Evolutionary conservation across 1,140 invertebrate genomes (phyloP), one percentile per base, ranked within the genome.

Genomic region (Archegozetes longisetosus): DNA sequence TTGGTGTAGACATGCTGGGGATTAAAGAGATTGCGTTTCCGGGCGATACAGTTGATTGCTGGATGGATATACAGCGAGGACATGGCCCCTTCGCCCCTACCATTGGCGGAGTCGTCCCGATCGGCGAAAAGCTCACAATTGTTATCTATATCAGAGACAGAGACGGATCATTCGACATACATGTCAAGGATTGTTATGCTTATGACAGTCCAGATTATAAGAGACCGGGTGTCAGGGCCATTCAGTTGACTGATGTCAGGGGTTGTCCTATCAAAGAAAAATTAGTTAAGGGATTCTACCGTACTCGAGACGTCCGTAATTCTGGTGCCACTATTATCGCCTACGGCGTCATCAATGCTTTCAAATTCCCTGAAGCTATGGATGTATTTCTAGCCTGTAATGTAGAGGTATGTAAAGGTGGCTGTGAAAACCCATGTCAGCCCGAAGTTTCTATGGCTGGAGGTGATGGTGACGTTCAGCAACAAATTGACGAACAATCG

Each of bases 281-380:
- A 71, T 68, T 88, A 1, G 86, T 84, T 62, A 77, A 79, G 29
- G 71, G 75, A 24, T 84, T 80, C 80, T 74, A 76, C 63, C 79
- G 78, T 65, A 78, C 77, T 0, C 75, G 75, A 9, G 75, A 78
- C 46, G 76, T 76, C 3, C 77, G 76, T 24, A 72, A 72, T 29
- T 75, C 72, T 61, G 79, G 80, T 22, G 81, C 80, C 0, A 79
- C 78, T 3, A 73, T 81, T 14, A 79, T 82, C 29, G 75, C 81
- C 0, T 89, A 81, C 64, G 83, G 86, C 0, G 84, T 79, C 71
- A 83, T 90, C 70, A 83, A 84, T 70, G 85, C 85, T 0, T 88
- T 90, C 70, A 88, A 88, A 72, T 90, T 90, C 72, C 86, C 86
- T 0, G 86, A 90, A 67, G 80, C 84, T 25, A 86, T 88, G 81